Evolutionary conservation across 23 tunicate species (phyloP).

Genomic region (Pegea sp.): DNA sequence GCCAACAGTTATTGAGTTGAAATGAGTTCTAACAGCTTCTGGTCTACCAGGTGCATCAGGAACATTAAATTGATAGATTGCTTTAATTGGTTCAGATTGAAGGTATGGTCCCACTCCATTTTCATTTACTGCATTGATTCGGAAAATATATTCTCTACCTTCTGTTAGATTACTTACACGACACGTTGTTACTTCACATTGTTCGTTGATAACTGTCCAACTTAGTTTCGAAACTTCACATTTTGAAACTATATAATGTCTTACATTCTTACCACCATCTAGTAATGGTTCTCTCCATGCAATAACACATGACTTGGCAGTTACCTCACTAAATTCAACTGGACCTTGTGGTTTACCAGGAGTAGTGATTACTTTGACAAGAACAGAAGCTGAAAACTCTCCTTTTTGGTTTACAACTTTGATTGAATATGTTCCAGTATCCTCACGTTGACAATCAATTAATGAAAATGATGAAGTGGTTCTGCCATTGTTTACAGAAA

Average conservation of each 20-base stretch:
- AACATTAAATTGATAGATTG: conserved; percentile 57
- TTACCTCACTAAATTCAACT: conserved; percentile 62
- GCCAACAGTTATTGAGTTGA: conserved; percentile 54
- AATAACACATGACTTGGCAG: conserved; percentile 51
- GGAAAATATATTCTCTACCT: conserved; percentile 76
- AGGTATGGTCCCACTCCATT: conserved; percentile 57
- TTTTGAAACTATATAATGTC: conserved; percentile 75
- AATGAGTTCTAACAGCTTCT: conserved; percentile 46
- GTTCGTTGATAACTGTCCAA: conserved; percentile 62
- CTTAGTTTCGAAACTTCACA: conserved; percentile 81
- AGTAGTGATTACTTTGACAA: conserved; percentile 63
- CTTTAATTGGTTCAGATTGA: conserved; percentile 43
- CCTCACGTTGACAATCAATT: conserved; percentile 45
- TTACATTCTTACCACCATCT: conserved; percentile 81
- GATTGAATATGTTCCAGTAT: conserved; percentile 43
- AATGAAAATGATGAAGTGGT: conserved; percentile 20
- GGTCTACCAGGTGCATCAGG: conserved; percentile 73
- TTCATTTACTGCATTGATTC: conserved; percentile 82
- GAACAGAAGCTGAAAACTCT: conserved; percentile 36
- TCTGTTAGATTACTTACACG: conserved; percentile 26
- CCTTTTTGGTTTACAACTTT: conserved; percentile 79
- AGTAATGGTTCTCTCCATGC: conserved; percentile 67
- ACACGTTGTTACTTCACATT: conserved; percentile 25
- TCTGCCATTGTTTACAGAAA: conserved; percentile 6
- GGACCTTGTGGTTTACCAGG: conserved; percentile 95